phyloP scores from a whole-genome alignment of 2,113 vertebrate species.

The Cheilinus undulatus region DNA sequence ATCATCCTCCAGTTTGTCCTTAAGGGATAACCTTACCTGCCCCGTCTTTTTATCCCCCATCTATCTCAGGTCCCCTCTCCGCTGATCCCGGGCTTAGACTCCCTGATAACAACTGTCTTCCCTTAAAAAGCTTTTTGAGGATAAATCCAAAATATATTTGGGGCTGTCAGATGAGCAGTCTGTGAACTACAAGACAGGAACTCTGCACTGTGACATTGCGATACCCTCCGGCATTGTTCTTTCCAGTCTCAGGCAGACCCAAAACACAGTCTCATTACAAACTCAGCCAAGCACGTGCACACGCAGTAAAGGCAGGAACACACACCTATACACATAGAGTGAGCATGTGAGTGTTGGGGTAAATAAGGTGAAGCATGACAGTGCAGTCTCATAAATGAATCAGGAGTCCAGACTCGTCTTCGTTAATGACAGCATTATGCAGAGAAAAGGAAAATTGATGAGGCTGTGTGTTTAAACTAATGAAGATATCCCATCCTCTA shows the following conservation, averaged over 20 bases:
- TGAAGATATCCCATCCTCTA: neutral
- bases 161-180: conserved; percentile 28
- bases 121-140: conserved; percentile 27
- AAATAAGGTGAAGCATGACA: conserved; percentile 18
- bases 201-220: conserved; percentile 35
- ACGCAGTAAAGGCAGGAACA: neutral
- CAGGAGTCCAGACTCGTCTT: neutral
- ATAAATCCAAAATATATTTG: conserved; percentile 27
- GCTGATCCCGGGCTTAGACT: conserved; percentile 18
- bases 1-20: conserved; percentile 10
- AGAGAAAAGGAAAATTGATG: conserved; percentile 8
- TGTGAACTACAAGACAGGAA: conserved; percentile 29
- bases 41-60: conserved; percentile 23
- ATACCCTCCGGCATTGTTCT: conserved; percentile 40
- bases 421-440: conserved; percentile 10
- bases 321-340: neutral
- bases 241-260: conserved; percentile 14
- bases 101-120: conserved; percentile 19
- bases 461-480: neutral
- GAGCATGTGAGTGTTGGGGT: neutral
- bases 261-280: conserved; percentile 5
- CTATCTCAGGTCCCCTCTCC: conserved; percentile 1
- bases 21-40: conserved; percentile 35
- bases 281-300: neutral
- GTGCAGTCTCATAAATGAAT: conserved; percentile 27